Percentiles rank a stretch among this genome's conserved stretches.
phyloP scores from a whole-genome alignment of 1,140 invertebrate species.

The Pseudobourletiella spinata region DNA sequence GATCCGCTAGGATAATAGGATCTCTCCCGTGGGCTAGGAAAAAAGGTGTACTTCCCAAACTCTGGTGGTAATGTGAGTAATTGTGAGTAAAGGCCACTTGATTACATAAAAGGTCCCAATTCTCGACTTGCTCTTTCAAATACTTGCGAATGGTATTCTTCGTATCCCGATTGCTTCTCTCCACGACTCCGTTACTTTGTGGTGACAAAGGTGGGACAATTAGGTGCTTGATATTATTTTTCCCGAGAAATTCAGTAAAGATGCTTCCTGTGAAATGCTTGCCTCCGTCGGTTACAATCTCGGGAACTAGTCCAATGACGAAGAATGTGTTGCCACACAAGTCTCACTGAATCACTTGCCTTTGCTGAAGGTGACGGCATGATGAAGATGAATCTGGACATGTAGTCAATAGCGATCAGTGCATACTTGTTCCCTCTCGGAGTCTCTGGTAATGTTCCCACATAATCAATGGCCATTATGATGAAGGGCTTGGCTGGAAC shows the following conservation, averaged over 20 bases:
- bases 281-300: conserved; percentile 39
- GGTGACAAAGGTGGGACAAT: not conserved
- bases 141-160: conserved; percentile 35
- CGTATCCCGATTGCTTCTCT: not conserved
- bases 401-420: conserved; percentile 11
- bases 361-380: not conserved
- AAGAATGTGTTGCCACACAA: conserved; percentile 15
- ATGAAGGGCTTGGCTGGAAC: conserved; percentile 3
- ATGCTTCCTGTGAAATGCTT: conserved; percentile 37
- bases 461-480: conserved; percentile 16
- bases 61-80: not conserved
- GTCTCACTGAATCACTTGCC: not conserved
- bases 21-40: conserved; percentile 44
- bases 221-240: conserved; percentile 31
- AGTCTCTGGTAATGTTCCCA: conserved; percentile 1
- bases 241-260: conserved; percentile 36
- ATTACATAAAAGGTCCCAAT: not conserved
- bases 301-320: conserved; percentile 12
- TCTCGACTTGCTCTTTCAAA: not conserved
- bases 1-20: conserved; percentile 36
- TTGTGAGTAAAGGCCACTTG: not conserved
- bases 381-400: conserved; percentile 11
- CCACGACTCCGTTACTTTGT: conserved; percentile 4
- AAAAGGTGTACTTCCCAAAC: conserved; percentile 14
- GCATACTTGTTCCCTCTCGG: conserved; percentile 9